Evolutionary conservation across 1,140 invertebrate species (phyloP), one percentile per base, ranked within the genome.

Genomic region (Whitmania pigra): DNA sequence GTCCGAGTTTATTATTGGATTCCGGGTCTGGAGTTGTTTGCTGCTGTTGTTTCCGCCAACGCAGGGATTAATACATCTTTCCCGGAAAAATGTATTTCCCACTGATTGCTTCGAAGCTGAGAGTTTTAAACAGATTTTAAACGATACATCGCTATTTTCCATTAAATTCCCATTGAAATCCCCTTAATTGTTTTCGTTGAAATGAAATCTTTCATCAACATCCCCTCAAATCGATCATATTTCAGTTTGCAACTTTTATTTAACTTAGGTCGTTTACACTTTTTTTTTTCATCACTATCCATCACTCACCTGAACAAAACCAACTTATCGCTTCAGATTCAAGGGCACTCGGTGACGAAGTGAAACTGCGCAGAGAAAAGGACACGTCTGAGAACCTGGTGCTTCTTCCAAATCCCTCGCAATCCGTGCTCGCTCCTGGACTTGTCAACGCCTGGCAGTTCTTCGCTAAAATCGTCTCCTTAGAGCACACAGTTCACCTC

Each of bases 401-500:
- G 49, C 36, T 74, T 11, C 54, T 74, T 27, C 73, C 71, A 5
- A 69, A 74, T 57, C 73, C 73, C 5, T 40, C 53, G n/a, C 73
- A 74, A 66, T 67, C 53, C 22, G 63, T 69, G 18, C 71, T 72
- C 20, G 31, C 22, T n/a, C 53, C 31, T 6, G 57, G 70, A 31
- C 40, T 67, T 4, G 29, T 74, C 66, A 43, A 36, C 15, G 70
- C 49, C 63, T 74, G 73, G 73, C 70, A 72, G 20, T 53, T 55
- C 43, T 74, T 68, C 71, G 73, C 71, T 63, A 74, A 74, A 68
- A 72, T 72, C 63, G 54, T 72, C 73, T 74, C 73, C 11, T 22
- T 72, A 18, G n/a, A 72, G 55, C 73, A 74, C 63, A 25, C 49
- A 17, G 69, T 70, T 22, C 53, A 70, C 53, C 69, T 70, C 17